Conservation (phyloP, 2,113 vertebrate genomes). For the Bothrops jararaca region DNA sequence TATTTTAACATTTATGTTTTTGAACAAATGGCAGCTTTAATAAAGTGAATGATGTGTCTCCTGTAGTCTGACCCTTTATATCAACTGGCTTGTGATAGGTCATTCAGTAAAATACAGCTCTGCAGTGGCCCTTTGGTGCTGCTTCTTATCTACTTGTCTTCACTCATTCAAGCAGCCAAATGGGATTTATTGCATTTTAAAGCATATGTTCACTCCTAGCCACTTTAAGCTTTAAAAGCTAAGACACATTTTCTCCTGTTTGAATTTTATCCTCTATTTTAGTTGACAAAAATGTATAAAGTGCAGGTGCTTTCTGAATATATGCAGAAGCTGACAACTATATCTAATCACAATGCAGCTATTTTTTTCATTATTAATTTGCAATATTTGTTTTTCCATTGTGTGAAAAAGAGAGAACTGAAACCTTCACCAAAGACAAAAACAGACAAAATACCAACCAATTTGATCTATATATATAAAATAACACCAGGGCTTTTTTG, state of each 20-base stretch:
- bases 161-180: constrained; percentile 19
- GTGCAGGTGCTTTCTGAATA: background rate
- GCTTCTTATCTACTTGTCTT: constrained; percentile 25
- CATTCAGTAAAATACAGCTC: constrained; percentile 23
- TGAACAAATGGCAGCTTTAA: constrained; percentile 26
- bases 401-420: background rate
- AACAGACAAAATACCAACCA: background rate
- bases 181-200: constrained; percentile 31
- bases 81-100: constrained; percentile 22
- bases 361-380: background rate
- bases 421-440: background rate
- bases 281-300: constrained; percentile 21
- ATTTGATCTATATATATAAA: no score
- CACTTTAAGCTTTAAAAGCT: constrained; percentile 40
- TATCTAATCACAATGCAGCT: background rate
- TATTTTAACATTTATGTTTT: constrained; percentile 31
- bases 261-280: constrained; percentile 30
- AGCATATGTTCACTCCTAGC: constrained; percentile 31
- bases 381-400: background rate
- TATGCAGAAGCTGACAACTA: background rate
- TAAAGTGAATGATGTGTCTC: constrained; percentile 20
- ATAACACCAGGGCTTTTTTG: no score
- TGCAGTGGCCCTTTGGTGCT: background rate
- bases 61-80: constrained; percentile 31
- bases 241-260: constrained; percentile 13